Base-by-base conservation (phyloP, 2,888 invertebrate species). In the Netelia melanura region DNA sequence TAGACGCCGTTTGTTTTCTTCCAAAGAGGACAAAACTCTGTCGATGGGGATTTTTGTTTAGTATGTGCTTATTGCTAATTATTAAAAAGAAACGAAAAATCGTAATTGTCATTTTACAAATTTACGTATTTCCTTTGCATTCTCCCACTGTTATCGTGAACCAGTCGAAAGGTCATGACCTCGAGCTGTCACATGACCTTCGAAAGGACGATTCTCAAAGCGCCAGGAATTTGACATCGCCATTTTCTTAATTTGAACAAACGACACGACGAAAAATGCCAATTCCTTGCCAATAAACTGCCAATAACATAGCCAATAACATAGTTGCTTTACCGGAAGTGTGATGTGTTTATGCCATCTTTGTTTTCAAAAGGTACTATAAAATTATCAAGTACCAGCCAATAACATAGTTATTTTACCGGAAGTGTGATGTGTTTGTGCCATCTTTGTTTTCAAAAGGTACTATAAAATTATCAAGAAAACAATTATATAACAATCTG, bases 1-100 rank as follows among this genome's bases (percentile, higher is more conserved):
- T 84, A 84, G 58, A 44, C 70, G 61, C 74, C 70, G 52, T 78
- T 81, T 79, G 78, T 84, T 84, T 80, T 82, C 11, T 72, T 72
- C 54, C 43, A 8, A 43, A 38, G n/a, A 44, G 62, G 52, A 54
- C 2, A 21, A 64, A 48, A 48, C 14, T 14, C 6, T 1, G 2
- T 14, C 14, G 48, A 14, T 6, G 14, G 3, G 3, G 48, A 48
- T 48, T 48, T 38, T 38, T 38, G 38, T 38, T 6, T 38, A 38
- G 38, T 38, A 38, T 3, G 2, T 30, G 30, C 30, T 2, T 30
- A 30, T 38, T 38, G 3, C 48, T 21, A 48, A 48, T 48, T 48
- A 3, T 14, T 1, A 48, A 48, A 48, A 48, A 14, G 14, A 14
- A 38, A 1, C 6, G 5, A 38, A 38, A 38, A 38, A 38, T 38